Base-by-base conservation (phyloP, 2,888 invertebrate species). In the Thera obeliscata region DNA sequence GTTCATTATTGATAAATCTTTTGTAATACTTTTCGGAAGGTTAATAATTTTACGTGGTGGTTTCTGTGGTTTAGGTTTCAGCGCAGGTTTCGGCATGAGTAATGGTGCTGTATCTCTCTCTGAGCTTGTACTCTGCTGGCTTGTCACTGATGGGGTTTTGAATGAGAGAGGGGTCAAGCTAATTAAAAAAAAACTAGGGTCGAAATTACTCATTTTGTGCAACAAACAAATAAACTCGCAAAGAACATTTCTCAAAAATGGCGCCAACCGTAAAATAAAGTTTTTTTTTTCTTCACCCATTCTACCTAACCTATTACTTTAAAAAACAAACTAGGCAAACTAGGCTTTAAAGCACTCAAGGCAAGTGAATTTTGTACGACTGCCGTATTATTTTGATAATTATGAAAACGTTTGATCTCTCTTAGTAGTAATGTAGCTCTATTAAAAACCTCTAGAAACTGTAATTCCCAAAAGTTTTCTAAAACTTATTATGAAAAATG, bases 51-150 rank as follows among this genome's bases (percentile, higher is more conserved):
- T 95, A 63, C 95, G 87, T 12, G 95, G 95, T 43, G 95, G 95
- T 78, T 95, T 95, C 52, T 90, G 91, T 2, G 95, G 95, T 82
- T 95, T 95, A 7, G 95, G 94, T 83, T 95, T 95, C 22, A 94
- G 80, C 48, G 95, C 89, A n/a, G 95, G 95, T 72, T 95, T 94
- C 12, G 94, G 93, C 91, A 92, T 91, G 12, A 94, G 76, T 54
- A 94, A 80, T 50, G 94, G 94, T 61, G 89, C 88, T 64, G 84
- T 87, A 52, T 93, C 94, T 78, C 90, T 86, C 33, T 93, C 93
- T 54, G 89, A 80, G 50, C 79, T 81, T 35, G 84, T 78, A 70
- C 88, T 89, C 67, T 88, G 92, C 67, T 88, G 92, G 74, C 92
- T 91, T 49, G 90, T 87, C 7, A 90, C 85, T 64, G 93, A 90